A percentile compares a stretch with the other conserved stretches of the same genome.
Conservation (phyloP, 2,797 vertebrate genomes). For the Dendrocincla fuliginosa region DNA sequence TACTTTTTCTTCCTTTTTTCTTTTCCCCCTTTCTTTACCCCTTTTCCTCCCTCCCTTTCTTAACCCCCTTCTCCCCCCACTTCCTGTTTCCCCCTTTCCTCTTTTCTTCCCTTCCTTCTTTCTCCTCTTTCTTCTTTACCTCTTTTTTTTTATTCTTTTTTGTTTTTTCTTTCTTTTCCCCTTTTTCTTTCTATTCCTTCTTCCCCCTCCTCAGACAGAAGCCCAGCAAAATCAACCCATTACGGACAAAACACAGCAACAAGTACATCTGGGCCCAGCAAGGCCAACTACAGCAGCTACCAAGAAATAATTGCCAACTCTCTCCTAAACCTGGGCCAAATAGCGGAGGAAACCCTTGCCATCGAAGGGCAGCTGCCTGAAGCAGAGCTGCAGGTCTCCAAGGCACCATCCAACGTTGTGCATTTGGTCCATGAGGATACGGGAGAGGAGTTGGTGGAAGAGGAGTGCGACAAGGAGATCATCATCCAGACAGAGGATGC, state of each 20-base stretch:
- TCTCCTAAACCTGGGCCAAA: constrained; percentile 86
- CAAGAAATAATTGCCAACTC: constrained; percentile 86
- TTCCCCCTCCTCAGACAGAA: constrained; percentile 48
- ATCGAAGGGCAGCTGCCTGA: constrained; percentile 66
- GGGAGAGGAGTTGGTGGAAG: constrained; percentile 56
- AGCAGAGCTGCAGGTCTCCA: constrained; percentile 59
- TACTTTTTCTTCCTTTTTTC: background rate
- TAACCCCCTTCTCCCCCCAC: too few species aligned
- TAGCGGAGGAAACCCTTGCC: constrained; percentile 75
- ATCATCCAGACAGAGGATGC: constrained; percentile 78
- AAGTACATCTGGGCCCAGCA: constrained; percentile 54
- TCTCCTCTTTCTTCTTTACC: background rate
- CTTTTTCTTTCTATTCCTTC: background rate
- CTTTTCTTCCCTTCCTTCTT: background rate
- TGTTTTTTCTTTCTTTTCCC: too few species aligned
- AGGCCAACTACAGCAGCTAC: constrained; percentile 80
- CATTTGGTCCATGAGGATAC: constrained; percentile 60
- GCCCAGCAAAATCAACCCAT: constrained; percentile 45
- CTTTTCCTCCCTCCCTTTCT: background rate
- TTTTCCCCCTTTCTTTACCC: too few species aligned
- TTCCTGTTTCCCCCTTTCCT: fast-evolving
- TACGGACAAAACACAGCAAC: constrained; percentile 52
- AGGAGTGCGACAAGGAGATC: constrained; percentile 74
- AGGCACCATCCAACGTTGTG: background rate
- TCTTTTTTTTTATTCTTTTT: background rate